phyloP scores from a whole-genome alignment of 2,797 vertebrate genomes.

The Pangasius krempfi region DNA sequence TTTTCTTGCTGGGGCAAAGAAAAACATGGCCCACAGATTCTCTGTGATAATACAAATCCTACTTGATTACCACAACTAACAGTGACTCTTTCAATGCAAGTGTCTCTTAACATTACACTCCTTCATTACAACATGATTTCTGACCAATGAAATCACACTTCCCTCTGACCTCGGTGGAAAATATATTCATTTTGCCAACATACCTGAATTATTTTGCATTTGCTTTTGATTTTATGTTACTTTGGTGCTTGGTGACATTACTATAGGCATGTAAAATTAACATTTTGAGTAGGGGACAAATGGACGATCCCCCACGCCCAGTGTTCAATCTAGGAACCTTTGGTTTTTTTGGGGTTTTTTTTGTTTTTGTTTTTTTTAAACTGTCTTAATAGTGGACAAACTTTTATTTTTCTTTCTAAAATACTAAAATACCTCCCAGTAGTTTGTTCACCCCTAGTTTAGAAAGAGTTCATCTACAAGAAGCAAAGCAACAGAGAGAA shows the following conservation, averaged over 20 bases:
- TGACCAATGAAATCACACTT: background rate
- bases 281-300: background rate
- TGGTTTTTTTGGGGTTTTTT: too few species aligned
- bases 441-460: background rate
- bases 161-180: background rate
- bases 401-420: background rate
- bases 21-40: background rate
- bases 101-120: background rate
- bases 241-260: background rate
- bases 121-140: background rate
- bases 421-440: background rate
- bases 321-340: background rate
- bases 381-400: background rate
- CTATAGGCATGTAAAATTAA: background rate
- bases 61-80: background rate
- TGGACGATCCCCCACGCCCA: background rate
- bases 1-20: background rate
- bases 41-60: background rate
- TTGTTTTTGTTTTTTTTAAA: background rate
- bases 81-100: background rate
- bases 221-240: background rate
- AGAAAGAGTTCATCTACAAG: background rate
- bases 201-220: background rate
- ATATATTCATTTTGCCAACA: background rate
- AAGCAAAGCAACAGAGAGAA: background rate